Base-by-base conservation (phyloP, 2,888 invertebrate genomes). In the Lepidonotus clava region DNA sequence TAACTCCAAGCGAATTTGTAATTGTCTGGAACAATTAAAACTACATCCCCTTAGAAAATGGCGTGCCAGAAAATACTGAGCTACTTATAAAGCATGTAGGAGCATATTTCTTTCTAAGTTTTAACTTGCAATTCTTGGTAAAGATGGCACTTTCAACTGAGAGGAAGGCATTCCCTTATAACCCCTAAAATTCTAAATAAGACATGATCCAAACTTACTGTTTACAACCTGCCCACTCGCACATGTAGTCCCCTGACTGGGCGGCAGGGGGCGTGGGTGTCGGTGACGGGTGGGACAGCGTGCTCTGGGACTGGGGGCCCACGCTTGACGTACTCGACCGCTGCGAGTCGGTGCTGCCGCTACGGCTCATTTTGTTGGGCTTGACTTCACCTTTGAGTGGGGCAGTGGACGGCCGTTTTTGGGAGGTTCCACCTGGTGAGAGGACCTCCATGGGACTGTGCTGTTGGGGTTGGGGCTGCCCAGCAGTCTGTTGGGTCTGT, bases 201-300 rank as follows among this genome's bases (percentile, higher is more conserved):
- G 1, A n/a, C 53, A 53, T n/a, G 53, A 4, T 8, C 18, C 4
- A 8, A 53, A 91, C 94, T 93, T 92, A 95, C 96, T 95, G 95
- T 91, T 95, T 96, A 94, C 99, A 99, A 34, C 97, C 97, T 86
- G 97, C 96, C 99, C 99, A 99, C 94, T 98, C 98, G 94, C 99
- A 99, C 85, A 98, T 95, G 94, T 92, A 94, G 36, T 86, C 86
- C 14, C 77, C 85, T 41, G 46, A 28, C 90, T 32, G 36, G 4
- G 41, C 28, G 8, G 18, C 21, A 41, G 38, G 34, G 11, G 80
- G n/a, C 24, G 38, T 46, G 21, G 46, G 51, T 18, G 66, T 34
- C n/a, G 41, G 36, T n/a, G n/a, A 32, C 8, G 87, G 71, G 21
- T 84, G 84, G 8, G 71, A 71, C 11, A 18, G 71, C n/a, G 36